phyloP scores from a whole-genome alignment of 1,140 invertebrate species.

The Teleopsis dalmanni region DNA sequence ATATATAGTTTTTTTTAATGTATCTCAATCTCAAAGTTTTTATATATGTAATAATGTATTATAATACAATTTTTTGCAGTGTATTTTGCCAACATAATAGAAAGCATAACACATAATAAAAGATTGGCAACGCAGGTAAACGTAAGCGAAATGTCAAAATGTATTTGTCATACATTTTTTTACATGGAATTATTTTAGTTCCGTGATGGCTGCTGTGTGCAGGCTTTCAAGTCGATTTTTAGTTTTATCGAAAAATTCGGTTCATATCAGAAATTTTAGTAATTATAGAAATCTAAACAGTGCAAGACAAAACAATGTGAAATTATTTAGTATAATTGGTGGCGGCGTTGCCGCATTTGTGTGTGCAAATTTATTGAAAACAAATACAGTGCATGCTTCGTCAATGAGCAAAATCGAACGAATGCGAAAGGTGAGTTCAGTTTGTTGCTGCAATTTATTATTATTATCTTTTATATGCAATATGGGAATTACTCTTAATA shows the following conservation, averaged over 20 bases:
- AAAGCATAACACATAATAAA: too few relatives aligned
- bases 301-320: constrained; percentile 7
- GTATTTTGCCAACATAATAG: too few relatives aligned
- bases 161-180: too few relatives aligned
- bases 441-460: not conserved
- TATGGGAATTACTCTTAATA: not conserved
- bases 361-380: constrained; percentile 11
- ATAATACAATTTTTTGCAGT: too few relatives aligned
- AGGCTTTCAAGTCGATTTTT: constrained; percentile 7
- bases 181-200: too few relatives aligned
- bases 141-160: too few relatives aligned
- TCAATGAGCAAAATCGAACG: constrained; percentile 4
- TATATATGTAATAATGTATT: too few relatives aligned
- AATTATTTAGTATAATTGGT: constrained; percentile 8
- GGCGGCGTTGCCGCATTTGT: constrained; percentile 10
- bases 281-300: not conserved
- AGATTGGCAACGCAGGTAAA: too few relatives aligned
- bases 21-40: too few relatives aligned
- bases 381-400: constrained; percentile 4
- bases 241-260: constrained; percentile 7
- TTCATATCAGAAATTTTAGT: constrained; percentile 9
- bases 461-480: not conserved
- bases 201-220: constrained; percentile 1
- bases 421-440: constrained; percentile 9
- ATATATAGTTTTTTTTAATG: too few relatives aligned